These are phyloP conservation scores for Cerceris rybyensis DNA, from an alignment of 2,888 invertebrate genomes.

Conservation along the genomic window DNA sequence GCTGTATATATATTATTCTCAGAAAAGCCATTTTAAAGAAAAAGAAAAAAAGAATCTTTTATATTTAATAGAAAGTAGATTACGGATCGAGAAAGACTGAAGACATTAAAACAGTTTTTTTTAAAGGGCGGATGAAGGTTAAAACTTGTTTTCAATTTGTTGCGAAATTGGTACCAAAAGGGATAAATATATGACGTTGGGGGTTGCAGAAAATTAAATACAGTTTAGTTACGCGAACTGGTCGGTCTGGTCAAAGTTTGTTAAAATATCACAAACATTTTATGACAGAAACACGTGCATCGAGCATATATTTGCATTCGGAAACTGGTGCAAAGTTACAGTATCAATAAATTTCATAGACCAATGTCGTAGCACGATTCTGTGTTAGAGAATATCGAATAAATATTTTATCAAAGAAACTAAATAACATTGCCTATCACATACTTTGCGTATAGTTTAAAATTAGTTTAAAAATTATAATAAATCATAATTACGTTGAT, in stretches of 20 bases:
- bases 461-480: too few relatives aligned
- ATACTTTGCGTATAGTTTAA: neutral
- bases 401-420: constrained; percentile 12
- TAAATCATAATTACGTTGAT: too few relatives aligned
- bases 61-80: too few relatives aligned
- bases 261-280: constrained; percentile 42
- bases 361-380: constrained; percentile 22
- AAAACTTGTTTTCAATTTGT: too few relatives aligned
- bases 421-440: constrained; percentile 1
- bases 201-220: constrained; percentile 21
- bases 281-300: constrained; percentile 26
- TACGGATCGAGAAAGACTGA: too few relatives aligned
- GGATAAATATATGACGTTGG: too few relatives aligned
- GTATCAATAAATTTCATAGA: constrained; percentile 40
- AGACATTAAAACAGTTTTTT: too few relatives aligned
- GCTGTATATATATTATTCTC: too few relatives aligned
- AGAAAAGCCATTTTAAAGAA: too few relatives aligned
- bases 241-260: neutral
- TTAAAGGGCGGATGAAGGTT: too few relatives aligned
- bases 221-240: constrained; percentile 25
- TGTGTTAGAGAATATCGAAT: constrained; percentile 23
- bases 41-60: too few relatives aligned
- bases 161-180: too few relatives aligned
- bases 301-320: constrained; percentile 32
- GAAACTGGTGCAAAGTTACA: constrained; percentile 15